Evolutionary conservation across 2,888 invertebrate genomes (phyloP).

Genomic region (Elmis aenea): DNA sequence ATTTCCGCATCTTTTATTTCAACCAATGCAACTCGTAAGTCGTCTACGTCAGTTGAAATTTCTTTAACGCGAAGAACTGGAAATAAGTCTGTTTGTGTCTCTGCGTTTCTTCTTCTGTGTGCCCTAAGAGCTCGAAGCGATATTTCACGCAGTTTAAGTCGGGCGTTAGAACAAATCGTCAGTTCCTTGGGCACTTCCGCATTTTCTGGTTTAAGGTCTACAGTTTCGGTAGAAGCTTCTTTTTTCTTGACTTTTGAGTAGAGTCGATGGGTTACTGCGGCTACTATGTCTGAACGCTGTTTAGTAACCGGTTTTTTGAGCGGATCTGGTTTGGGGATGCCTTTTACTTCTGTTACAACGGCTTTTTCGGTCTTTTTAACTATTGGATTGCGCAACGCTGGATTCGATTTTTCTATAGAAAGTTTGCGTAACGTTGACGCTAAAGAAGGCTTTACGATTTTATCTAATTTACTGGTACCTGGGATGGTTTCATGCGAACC

Average conservation of each 20-base stretch:
- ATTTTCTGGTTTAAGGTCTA: conserved; percentile 24
- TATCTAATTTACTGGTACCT: conserved; percentile 29
- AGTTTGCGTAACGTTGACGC: conserved; percentile 28
- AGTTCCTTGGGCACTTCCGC: conserved; percentile 43
- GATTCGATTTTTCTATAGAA: conserved; percentile 30
- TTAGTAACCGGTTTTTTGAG: conserved; percentile 41
- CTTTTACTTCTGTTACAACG: conserved; percentile 26
- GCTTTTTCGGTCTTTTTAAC: conserved; percentile 25
- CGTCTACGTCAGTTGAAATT: conserved; percentile 52
- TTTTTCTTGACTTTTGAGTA: conserved; percentile 59
- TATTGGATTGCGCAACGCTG: conserved; percentile 9
- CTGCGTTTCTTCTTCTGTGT: conserved; percentile 49
- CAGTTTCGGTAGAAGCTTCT: conserved; percentile 42
- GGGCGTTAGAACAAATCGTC: conserved; percentile 55
- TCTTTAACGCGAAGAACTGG: conserved; percentile 54
- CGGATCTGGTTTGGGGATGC: conserved; percentile 28
- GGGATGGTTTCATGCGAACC: conserved; percentile 32
- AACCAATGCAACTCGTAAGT: conserved; percentile 47
- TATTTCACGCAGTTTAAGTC: conserved; percentile 54
- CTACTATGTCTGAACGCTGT: conserved; percentile 61
- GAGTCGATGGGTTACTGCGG: conserved; percentile 64
- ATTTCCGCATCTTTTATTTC: conserved; percentile 42
- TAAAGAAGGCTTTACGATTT: conserved; percentile 21
- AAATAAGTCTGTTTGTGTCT: conserved; percentile 55
- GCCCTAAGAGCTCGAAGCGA: conserved; percentile 56